Evolutionary conservation across 2,888 invertebrate species (phyloP), one percentile per base, ranked within the genome.

Genomic region (Chromoteleia sp.): DNA sequence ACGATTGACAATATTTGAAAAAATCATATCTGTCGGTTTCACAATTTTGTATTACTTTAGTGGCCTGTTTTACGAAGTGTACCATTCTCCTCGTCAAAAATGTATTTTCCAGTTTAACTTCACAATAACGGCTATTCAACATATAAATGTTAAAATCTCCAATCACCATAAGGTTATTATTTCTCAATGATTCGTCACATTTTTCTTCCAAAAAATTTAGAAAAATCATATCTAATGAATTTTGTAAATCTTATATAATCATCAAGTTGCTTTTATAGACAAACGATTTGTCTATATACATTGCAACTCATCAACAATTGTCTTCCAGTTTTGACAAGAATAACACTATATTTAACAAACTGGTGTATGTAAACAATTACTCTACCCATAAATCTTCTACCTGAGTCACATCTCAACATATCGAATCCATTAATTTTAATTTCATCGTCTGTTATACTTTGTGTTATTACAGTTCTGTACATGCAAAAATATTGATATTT

Each of bases 211-310:
- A 17, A 71, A 21, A 59, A 8, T 48, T 4, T 12, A 50, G 15
- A 17, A 71, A 71, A 0, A 29, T 8, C 3, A 56, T 39, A 10
- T 75, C 58, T 12, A 39, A 75, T 1, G 61, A 54, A 45, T 17
- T 75, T 12, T 48, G 50, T 7, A 65, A 65, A 59, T 75, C 61
- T 43, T 68, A 68, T 6, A 76, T 1, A 41, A 68, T 2, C 33
- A 76, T 1, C 5, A 76, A 1, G 12, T 68, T 76, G 30, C 59
- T 59, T 21, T 52, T 50, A 50, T 76, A 76, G n/a, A n/a, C n/a
- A 17, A 68, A 43, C 7, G 41, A 39, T 10, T 29, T 33, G 10
- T 36, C n/a, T n/a, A n/a, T n/a, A n/a, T n/a, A n/a, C n/a, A n/a
- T n/a, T n/a, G n/a, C n/a, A n/a, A n/a, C n/a, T n/a, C n/a, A n/a